These are phyloP conservation scores for Palloptera scutellata DNA, from an alignment of 2,888 invertebrate species.

Conservation along the genomic window DNA sequence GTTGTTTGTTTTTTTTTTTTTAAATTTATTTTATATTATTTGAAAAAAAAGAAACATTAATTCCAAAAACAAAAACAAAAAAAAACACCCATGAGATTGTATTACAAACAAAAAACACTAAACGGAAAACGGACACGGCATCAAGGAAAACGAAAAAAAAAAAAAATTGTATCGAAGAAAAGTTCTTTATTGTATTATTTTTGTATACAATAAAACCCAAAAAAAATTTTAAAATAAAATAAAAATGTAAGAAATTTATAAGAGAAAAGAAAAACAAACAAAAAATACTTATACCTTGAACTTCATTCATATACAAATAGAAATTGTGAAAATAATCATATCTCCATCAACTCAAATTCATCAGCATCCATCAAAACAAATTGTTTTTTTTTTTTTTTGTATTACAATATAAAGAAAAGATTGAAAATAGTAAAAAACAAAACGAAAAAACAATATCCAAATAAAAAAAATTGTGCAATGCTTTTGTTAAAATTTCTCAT, in stretches of 20 bases:
- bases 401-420: neutral
- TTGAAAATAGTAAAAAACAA: neutral
- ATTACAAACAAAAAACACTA: neutral
- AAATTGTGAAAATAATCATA: neutral
- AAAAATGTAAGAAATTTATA: slow-evolving; percentile 6
- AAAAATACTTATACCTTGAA: neutral
- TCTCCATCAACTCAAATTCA: too few species aligned
- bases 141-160: neutral
- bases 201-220: slow-evolving; percentile 34
- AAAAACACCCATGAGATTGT: neutral
- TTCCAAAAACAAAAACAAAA: slow-evolving; percentile 9
- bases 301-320: neutral
- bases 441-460: slow-evolving; percentile 17
- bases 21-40: neutral
- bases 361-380: neutral
- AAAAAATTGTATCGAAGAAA: neutral
- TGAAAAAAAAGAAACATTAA: slow-evolving; percentile 1
- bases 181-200: slow-evolving; percentile 40
- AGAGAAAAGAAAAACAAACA: slow-evolving; percentile 27
- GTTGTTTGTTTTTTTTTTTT: neutral
- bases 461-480: slow-evolving; percentile 34
- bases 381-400: slow-evolving; percentile 1
- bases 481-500: slow-evolving; percentile 45
- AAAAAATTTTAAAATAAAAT: slow-evolving; percentile 28
- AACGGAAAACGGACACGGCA: neutral